phyloP scores from a whole-genome alignment of 2,797 vertebrate species.

The Tapera naevia region DNA sequence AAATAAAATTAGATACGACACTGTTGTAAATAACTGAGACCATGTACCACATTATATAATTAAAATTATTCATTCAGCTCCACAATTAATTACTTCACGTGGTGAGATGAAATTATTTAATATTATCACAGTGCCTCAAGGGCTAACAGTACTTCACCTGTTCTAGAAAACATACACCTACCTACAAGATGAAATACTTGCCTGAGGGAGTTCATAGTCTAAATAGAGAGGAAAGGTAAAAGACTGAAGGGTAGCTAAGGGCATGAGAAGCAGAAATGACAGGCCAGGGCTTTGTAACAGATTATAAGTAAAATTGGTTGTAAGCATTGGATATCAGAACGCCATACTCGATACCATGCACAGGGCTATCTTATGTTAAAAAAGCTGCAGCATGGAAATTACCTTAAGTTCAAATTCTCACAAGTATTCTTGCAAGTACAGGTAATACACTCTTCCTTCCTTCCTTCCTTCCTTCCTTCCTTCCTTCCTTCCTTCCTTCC shows the following conservation, averaged over 20 bases:
- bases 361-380: background rate
- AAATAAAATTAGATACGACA: background rate
- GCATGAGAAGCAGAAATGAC: background rate
- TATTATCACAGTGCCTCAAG: background rate
- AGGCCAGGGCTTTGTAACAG: background rate
- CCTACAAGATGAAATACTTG: background rate
- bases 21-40: background rate
- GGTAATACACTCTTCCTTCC: accelerated
- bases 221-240: background rate
- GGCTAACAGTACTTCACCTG: background rate
- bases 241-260: background rate
- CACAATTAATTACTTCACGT: background rate
- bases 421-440: background rate
- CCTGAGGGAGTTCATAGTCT: background rate
- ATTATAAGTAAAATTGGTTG: background rate
- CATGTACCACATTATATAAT: background rate
- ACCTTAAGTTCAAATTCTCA: background rate
- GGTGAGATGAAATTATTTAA: background rate
- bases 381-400: background rate
- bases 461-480: background rate
- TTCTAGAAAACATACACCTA: background rate
- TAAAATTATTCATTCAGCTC: background rate
- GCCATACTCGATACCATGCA: background rate
- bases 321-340: background rate
- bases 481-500: background rate